These are phyloP conservation scores for Sphecodes monilicornis DNA, from an alignment of 2,888 invertebrate genomes.

Conservation along the genomic window DNA sequence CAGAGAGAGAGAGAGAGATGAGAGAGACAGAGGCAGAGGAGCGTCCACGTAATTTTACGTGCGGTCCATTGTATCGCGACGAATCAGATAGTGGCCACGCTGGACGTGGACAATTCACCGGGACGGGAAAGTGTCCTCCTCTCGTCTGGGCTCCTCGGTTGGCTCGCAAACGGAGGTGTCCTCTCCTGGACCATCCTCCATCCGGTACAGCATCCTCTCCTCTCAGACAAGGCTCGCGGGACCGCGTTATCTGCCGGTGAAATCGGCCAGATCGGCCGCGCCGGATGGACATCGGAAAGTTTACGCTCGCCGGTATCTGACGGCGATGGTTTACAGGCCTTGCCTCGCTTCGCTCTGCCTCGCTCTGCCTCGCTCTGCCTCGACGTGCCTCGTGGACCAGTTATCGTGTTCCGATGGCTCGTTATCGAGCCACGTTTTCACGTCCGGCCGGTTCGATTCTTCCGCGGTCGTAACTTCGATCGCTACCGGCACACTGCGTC, in stretches of 20 bases:
- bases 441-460: constrained; percentile 61
- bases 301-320: constrained; percentile 40
- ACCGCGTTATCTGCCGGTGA: constrained; percentile 39
- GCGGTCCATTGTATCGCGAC: constrained; percentile 59
- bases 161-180: constrained; percentile 33
- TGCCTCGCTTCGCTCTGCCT: neutral
- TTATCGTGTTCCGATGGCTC: constrained; percentile 54
- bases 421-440: constrained; percentile 61
- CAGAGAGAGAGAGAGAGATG: neutral
- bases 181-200: constrained; percentile 22
- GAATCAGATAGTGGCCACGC: constrained; percentile 57
- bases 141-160: constrained; percentile 53
- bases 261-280: constrained; percentile 53
- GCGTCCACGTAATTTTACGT: constrained; percentile 58
- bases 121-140: constrained; percentile 57
- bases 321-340: constrained; percentile 43
- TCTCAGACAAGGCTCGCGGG: constrained; percentile 36
- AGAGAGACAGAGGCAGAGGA: neutral
- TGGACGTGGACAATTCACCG: constrained; percentile 61
- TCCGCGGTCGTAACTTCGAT: constrained; percentile 64
- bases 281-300: constrained; percentile 56
- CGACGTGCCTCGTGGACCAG: constrained; percentile 25
- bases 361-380: neutral
- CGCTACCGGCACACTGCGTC: constrained; percentile 32
- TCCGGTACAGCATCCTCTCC: constrained; percentile 39